Percentiles rank a stretch among this genome's conserved stretches.
phyloP scores from a whole-genome alignment of 2,797 vertebrate species.

The Myotis planiceps region DNA sequence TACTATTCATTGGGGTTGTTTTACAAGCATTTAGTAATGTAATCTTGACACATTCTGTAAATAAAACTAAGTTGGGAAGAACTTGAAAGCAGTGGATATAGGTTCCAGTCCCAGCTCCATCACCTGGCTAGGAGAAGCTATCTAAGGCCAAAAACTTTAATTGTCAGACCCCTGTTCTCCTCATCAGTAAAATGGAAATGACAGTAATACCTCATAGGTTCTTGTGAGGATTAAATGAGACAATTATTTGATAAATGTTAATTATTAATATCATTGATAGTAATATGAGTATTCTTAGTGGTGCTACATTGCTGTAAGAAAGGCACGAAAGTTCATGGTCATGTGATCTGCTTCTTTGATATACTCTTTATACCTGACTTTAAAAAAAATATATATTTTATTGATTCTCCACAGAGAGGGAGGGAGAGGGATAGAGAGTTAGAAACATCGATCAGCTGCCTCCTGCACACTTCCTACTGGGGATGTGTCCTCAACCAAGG shows the following conservation, averaged over 20 bases:
- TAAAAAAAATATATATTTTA: neutral
- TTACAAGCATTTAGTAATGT: neutral
- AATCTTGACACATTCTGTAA: neutral
- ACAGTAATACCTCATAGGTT: neutral
- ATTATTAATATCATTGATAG: neutral
- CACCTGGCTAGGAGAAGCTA: neutral
- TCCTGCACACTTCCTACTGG: too few relatives aligned
- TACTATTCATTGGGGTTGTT: neutral
- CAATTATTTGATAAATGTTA: neutral
- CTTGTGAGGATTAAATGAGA: constrained; percentile 18
- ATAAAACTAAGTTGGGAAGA: neutral
- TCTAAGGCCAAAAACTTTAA: neutral
- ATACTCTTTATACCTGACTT: neutral
- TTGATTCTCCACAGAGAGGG: too few relatives aligned
- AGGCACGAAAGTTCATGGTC: neutral
- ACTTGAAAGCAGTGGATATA: neutral
- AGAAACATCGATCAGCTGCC: too few relatives aligned
- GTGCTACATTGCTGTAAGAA: neutral
- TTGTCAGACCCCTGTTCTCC: neutral
- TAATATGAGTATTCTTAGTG: neutral
- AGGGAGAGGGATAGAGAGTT: too few relatives aligned
- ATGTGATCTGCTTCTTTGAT: neutral
- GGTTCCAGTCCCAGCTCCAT: neutral
- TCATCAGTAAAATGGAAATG: neutral
- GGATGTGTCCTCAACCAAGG: too few relatives aligned